Base-by-base conservation (phyloP, 2,113 vertebrate species). In the Centropus unirufus region DNA sequence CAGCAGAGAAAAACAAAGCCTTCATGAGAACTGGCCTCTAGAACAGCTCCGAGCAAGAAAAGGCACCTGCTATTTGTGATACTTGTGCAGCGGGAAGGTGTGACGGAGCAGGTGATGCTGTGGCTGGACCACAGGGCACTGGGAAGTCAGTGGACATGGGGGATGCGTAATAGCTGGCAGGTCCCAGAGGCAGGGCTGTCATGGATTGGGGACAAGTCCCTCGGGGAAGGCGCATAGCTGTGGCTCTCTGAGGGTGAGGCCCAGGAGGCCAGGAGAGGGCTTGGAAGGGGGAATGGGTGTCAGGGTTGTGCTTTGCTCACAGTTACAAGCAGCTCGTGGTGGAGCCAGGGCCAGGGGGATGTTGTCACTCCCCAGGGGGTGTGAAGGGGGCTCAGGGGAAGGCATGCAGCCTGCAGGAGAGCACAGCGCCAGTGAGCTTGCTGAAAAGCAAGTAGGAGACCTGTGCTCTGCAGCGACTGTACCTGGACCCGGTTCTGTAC, bases 21-120 rank as follows among this genome's bases (percentile, higher is more conserved):
- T 63, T 17, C 22, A 32, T 44, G 47, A 86, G 80, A 73, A 55
- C 12, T 62, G 69, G 61, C 20, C 39, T 63, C 75, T 70, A 49
- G n/a, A 42, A 72, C 67, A 89, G 57, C 92, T 87, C 82, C 0
- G 2, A 81, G 90, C 30, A 75, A 89, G 90, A 78, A 66, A 96
- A 96, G 96, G 92, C 94, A 93, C 75, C 92, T 61, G 94, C 92
- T 90, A 2, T 70, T 78, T 59, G 87, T 15, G 8, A 68, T 57
- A 47, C 46, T 44, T 59, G 84, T 70, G 85, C 72, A 64, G 94
- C 11, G 2, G 84, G 18, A 42, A 36, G 27, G 78, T 90, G 59
- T 6, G 39, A 46, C 8, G 24, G 91, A 80, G 73, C 88, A 59
- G 83, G 69, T 2, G 12, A 68, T 3, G n/a, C 91, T 86, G 64